Base-by-base conservation (phyloP, 2,797 vertebrate species). In the Hafferia zeledoni region DNA sequence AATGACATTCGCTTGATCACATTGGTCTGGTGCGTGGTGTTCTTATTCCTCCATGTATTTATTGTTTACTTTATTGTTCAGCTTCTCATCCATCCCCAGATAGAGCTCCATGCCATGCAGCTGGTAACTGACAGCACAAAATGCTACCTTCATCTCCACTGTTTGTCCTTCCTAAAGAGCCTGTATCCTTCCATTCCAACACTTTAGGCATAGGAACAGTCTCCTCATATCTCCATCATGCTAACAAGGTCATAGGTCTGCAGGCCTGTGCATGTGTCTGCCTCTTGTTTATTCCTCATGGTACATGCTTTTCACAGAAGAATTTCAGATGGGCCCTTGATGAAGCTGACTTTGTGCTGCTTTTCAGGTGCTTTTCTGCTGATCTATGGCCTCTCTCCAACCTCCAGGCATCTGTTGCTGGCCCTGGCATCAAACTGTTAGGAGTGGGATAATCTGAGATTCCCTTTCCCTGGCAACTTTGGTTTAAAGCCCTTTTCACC, bases 221-320 rank as follows among this genome's bases (percentile, higher is more conserved):
- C 7, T 31, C 64, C 33, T 12, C 20, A 23, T 17, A 8, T 50
- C 23, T 83, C 19, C 4, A 15, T 0, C 0, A 22, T 2, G 5
- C 13, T 33, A 44, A 25, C 20, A 33, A 44, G 8, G 22, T 39
- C 15, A 20, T 17, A 63, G 6, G 5, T 24, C 28, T 50, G 19
- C 13, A 57, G 23, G 9, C 4, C 6, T 11, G 14, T 25, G 28
- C 19, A 39, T 5, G 24, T 22, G 6, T 63, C 27, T 33, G 39
- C 50, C 43, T 77, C 28, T 27, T 52, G 28, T 3, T 2, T 52
- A 37, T 64, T 28, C 30, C 31, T 31, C 37, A 30, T 33, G 20
- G 37, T 64, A 19, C 6, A 2, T 39, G 17, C 9, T 75, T 56
- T 24, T 7, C 13, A 39, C 13, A 44, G 11, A 70, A 14, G 5